A percentile compares a stretch with the other conserved stretches of the same genome.
Evolutionary conservation across 2,888 invertebrate species (phyloP).

Genomic region (Drosophila birchii): DNA sequence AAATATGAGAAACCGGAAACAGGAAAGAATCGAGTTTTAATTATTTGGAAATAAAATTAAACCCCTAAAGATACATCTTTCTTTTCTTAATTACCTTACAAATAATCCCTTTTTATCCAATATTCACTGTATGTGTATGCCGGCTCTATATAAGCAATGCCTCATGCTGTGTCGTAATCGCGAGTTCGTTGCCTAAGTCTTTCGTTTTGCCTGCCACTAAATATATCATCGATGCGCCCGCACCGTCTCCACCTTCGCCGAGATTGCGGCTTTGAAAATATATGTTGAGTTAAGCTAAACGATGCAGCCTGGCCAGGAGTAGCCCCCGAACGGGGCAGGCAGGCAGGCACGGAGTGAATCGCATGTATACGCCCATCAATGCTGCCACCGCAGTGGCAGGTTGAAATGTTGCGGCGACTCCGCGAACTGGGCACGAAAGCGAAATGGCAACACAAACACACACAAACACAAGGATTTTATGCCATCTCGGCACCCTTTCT

Average conservation of each 20-base stretch:
- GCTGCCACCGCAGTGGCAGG: slow-evolving; percentile 81
- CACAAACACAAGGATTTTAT: slow-evolving; percentile 52
- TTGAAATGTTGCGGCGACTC: slow-evolving; percentile 76
- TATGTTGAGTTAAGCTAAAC: slow-evolving; percentile 80
- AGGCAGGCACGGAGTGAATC: slow-evolving; percentile 77
- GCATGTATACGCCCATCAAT: slow-evolving; percentile 82
- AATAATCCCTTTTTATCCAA: neutral
- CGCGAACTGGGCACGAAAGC: slow-evolving; percentile 79
- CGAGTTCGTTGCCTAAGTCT: slow-evolving; percentile 79
- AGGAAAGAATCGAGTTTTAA: too few relatives aligned
- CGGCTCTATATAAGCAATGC: slow-evolving; percentile 62
- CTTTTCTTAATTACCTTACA: neutral
- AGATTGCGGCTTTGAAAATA: slow-evolving; percentile 70
- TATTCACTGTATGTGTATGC: slow-evolving; percentile 42
- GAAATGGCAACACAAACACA: slow-evolving; percentile 65
- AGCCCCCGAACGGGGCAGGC: slow-evolving; percentile 54
- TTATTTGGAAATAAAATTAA: neutral
- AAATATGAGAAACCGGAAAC: too few relatives aligned
- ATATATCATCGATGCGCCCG: slow-evolving; percentile 77
- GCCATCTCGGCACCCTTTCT: slow-evolving; percentile 52
- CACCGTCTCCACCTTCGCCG: slow-evolving; percentile 20
- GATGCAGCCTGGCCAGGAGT: slow-evolving; percentile 53
- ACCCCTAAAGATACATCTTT: neutral
- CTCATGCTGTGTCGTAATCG: slow-evolving; percentile 81
- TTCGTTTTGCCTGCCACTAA: slow-evolving; percentile 78